Base-by-base conservation (phyloP, 2,113 vertebrate species). In the Monopterus albus region DNA sequence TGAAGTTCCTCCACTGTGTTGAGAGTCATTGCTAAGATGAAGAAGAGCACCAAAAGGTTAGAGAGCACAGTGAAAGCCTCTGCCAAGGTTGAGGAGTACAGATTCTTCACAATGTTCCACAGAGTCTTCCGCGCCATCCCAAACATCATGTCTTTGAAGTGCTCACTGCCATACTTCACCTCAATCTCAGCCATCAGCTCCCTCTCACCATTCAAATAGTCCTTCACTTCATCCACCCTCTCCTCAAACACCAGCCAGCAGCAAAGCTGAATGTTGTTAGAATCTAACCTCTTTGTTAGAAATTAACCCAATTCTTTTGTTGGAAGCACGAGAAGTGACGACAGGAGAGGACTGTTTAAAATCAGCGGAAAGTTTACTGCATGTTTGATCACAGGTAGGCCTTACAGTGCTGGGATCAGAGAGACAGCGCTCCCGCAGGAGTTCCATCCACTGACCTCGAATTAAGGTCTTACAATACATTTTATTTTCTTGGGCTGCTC, bases 1-100 rank as follows among this genome's bases (percentile, higher is more conserved):
- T 94, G 87, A 73, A 95, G 92, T 82, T 96, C 94, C n/a, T 95
- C 87, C 18, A 96, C 93, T 0, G 95, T 96, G 89, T 92, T 94
- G 18, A 96, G 93, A 0, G 92, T 92, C 94, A 96, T 95, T 7
- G 93, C 92, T 51, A 93, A 87, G 0, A 96, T 92, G 31, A 95
- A 96, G 64, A 95, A 60, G 2, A 96, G 92, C 63, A 96, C 94
- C 15, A 94, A 93, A 64, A 96, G 33, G 81, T 94, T 96, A 0
- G 95, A 95, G 75, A 93, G 36, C 18, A 96, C 81, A 1, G 91
- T 93, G 13, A 94, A 93, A 18, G 92, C 72, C 75, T 95, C 96
- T 4, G 94, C 93, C 2, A 71, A 70, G 15, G 86, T 20, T 2
- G 95, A 96, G 6, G 94, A 95, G 75, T 90, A 95, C 0, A 94